phyloP scores from a whole-genome alignment of 2,797 vertebrate genomes.

The Melanitta fusca region DNA sequence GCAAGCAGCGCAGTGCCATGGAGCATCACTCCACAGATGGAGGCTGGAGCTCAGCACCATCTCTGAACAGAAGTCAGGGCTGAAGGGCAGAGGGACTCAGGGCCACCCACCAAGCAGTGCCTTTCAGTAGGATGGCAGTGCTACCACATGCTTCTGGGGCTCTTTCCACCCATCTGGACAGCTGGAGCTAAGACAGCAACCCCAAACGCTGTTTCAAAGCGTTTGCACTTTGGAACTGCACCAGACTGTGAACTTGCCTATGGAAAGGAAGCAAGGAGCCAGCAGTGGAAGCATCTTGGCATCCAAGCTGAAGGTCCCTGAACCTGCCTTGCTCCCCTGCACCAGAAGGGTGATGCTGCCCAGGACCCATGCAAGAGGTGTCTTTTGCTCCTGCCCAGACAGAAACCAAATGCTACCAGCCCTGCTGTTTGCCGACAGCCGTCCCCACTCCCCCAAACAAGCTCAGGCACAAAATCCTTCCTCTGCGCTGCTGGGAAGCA shows the following conservation, averaged over 20 bases:
- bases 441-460: neutral
- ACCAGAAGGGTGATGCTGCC: neutral
- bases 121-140: neutral
- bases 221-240: neutral
- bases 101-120: neutral
- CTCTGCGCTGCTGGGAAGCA: neutral
- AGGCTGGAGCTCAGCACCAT: neutral
- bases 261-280: neutral
- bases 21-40: neutral
- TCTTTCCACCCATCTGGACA: neutral
- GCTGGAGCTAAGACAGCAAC: neutral
- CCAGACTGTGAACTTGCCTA: neutral
- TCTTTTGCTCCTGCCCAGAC: neutral
- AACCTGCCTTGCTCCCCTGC: neutral
- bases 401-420: neutral
- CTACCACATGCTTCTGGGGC: neutral
- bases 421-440: neutral
- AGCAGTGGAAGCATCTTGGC: neutral
- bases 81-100: neutral
- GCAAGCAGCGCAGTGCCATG: rapidly evolving
- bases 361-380: neutral
- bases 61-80: neutral
- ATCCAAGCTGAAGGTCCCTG: neutral
- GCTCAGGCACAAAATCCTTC: conserved; percentile 13
- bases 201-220: neutral